Percentiles rank a stretch among this genome's conserved stretches.
These are phyloP conservation scores for Bombus pascuorum DNA, from an alignment of 1,140 invertebrate genomes.

Conservation along the genomic window DNA sequence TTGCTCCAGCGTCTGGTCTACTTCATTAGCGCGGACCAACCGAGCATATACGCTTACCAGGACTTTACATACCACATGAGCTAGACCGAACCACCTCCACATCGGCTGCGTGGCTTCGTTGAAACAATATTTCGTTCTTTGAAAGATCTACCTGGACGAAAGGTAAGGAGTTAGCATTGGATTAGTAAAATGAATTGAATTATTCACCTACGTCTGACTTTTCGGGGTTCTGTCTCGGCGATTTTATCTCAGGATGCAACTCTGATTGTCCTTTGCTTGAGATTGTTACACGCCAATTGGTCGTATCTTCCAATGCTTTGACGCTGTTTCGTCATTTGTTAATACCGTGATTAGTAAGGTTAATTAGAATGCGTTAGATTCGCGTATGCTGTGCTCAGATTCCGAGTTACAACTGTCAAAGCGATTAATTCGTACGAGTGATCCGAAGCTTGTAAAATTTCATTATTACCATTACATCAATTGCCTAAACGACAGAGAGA, in stretches of 20 bases:
- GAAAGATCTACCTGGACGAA: no score
- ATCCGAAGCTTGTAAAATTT: no score
- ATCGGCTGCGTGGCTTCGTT: conserved; percentile 12
- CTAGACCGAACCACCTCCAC: conserved; percentile 31
- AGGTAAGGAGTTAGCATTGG: background rate
- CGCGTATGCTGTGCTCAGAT: no score
- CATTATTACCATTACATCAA: no score
- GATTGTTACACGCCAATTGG: background rate
- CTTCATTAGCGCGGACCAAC: conserved; percentile 70
- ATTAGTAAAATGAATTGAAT: background rate
- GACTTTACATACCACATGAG: conserved; percentile 61
- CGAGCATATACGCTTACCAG: conserved; percentile 55
- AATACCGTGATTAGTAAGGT: no score
- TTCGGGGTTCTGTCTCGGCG: background rate
- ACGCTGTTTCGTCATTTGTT: background rate
- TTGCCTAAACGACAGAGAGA: no score
- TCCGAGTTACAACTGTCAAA: no score
- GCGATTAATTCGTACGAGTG: no score
- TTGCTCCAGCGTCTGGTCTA: conserved; percentile 71
- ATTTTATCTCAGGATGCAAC: background rate
- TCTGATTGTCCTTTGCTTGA: no score
- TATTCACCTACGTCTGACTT: background rate
- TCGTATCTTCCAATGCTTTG: background rate
- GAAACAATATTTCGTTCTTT: conserved; percentile 32
- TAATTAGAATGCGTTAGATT: no score